These are phyloP conservation scores for Papilio demoleus DNA, from an alignment of 2,888 invertebrate species.

Conservation along the genomic window DNA sequence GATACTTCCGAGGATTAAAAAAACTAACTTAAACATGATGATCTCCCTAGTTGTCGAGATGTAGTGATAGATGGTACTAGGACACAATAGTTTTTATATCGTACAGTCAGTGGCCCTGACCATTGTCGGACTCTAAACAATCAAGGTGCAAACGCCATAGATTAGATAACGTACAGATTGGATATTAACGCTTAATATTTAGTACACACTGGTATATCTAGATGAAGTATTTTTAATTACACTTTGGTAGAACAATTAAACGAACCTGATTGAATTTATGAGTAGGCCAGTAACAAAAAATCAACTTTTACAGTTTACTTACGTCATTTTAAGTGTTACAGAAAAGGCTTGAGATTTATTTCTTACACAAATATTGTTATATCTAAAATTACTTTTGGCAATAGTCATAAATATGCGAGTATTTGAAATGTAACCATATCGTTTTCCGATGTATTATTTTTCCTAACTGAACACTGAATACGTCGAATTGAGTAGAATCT, in stretches of 20 bases:
- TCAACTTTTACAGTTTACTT: background rate
- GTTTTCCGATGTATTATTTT: background rate
- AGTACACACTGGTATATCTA: background rate
- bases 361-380: background rate
- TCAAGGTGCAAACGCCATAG: constrained; percentile 57
- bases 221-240: background rate
- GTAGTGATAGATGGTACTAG: constrained; percentile 56
- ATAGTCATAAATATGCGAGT: background rate
- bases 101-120: constrained; percentile 55
- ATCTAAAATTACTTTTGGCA: background rate
- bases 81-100: constrained; percentile 61
- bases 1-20: constrained; percentile 54
- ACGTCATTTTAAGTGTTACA: background rate
- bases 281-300: too few species aligned
- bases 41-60: constrained; percentile 42
- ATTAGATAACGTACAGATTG: constrained; percentile 31
- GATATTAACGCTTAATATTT: constrained; percentile 11
- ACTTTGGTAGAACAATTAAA: too few species aligned
- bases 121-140: constrained; percentile 63
- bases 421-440: background rate
- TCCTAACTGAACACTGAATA: too few species aligned
- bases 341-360: background rate
- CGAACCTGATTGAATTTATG: background rate
- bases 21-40: constrained; percentile 56
- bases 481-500: too few species aligned